phyloP scores from a whole-genome alignment of 23 tunicate species.

The Halocynthia roretzi region DNA sequence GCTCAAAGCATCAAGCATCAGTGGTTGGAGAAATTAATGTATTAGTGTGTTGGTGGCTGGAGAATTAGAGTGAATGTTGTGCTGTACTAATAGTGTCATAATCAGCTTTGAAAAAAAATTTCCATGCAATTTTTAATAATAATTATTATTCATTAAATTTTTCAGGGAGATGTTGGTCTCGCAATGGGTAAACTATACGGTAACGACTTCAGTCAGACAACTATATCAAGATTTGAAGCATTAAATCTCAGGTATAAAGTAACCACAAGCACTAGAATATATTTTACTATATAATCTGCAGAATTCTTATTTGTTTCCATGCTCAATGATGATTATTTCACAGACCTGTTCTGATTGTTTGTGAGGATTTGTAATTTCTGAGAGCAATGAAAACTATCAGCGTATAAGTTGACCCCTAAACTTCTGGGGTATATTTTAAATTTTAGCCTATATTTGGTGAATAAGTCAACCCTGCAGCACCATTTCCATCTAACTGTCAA shows the following conservation, averaged over 20 bases:
- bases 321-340: conserved; percentile 10
- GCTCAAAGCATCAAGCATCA: too few species aligned
- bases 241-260: conserved; percentile 68
- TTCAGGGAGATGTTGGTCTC: conserved; percentile 89
- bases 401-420: background rate
- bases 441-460: too few species aligned
- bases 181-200: conserved; percentile 90
- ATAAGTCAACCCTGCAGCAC: too few species aligned
- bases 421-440: too few species aligned
- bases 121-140: conserved; percentile 71
- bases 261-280: background rate
- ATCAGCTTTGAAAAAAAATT: conserved; percentile 16
- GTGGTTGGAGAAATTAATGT: too few species aligned
- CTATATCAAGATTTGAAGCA: conserved; percentile 97
- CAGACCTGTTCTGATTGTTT: conserved; percentile 11
- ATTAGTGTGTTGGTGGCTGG: too few species aligned
- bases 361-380: conserved; percentile 12
- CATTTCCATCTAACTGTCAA: too few species aligned
- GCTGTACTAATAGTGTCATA: too few species aligned
- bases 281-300: background rate
- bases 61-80: too few species aligned
- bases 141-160: conserved; percentile 60
- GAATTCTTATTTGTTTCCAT: background rate
- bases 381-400: background rate
- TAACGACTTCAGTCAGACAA: conserved; percentile 94